A percentile compares a stretch with the other conserved stretches of the same genome.
Evolutionary conservation across 2,888 invertebrate species (phyloP).

Genomic region (Xestia sexstrigata): DNA sequence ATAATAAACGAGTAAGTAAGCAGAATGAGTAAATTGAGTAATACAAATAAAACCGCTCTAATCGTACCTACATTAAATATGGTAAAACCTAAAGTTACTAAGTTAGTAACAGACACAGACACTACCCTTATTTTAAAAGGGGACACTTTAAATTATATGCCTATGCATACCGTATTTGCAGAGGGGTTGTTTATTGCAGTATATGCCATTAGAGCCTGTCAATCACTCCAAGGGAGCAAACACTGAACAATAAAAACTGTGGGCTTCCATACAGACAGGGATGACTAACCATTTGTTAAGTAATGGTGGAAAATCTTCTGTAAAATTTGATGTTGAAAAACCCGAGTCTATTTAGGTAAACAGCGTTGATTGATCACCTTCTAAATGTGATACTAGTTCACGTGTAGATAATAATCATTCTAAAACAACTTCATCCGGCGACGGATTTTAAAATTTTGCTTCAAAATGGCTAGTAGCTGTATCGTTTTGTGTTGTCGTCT

Average conservation of each 20-base stretch:
- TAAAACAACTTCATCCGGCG: constrained; percentile 2
- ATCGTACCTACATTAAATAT: not conserved
- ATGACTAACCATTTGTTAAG: constrained; percentile 41
- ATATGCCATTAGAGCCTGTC: constrained; percentile 32
- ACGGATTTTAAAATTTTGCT: not conserved
- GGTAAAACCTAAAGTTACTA: not conserved
- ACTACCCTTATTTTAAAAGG: not conserved
- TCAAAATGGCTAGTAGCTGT: constrained; percentile 4
- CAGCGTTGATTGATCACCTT: constrained; percentile 56
- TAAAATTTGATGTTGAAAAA: constrained; percentile 47
- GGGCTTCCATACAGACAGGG: constrained; percentile 11
- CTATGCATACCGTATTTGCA: not conserved
- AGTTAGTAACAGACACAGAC: not conserved
- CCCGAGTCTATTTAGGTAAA: constrained; percentile 45
- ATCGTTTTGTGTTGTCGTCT: constrained; percentile 10
- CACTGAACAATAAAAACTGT: constrained; percentile 11
- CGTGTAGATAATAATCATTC: constrained; percentile 29
- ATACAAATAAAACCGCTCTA: not conserved
- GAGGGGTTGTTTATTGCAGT: constrained; percentile 20
- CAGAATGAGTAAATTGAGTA: constrained; percentile 23
- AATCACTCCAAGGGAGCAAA: constrained; percentile 1
- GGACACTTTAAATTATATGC: constrained; percentile 5
- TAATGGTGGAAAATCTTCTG: constrained; percentile 50
- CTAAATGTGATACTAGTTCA: constrained; percentile 32
- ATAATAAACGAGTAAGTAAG: constrained; percentile 16